These are phyloP conservation scores for Zygaena filipendulae DNA, from an alignment of 2,888 invertebrate species.

Conservation along the genomic window DNA sequence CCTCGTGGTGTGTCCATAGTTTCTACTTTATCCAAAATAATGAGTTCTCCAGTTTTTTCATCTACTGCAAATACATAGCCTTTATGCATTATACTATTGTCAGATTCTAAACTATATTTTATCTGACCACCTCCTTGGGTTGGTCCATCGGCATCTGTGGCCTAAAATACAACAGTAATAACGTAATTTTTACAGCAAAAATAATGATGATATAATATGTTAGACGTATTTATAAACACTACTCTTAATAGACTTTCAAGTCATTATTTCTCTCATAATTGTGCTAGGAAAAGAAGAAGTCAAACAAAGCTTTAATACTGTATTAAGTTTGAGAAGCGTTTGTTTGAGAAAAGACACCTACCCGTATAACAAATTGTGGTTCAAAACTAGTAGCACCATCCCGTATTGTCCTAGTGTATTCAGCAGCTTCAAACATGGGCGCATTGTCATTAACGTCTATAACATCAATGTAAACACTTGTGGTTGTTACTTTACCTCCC, in stretches of 20 bases:
- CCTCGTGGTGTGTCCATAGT: slow-evolving; percentile 81
- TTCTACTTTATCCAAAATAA: slow-evolving; percentile 70
- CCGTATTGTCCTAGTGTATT: slow-evolving; percentile 79
- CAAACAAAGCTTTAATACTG: no score
- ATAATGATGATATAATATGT: no score
- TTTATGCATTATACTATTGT: slow-evolving; percentile 73
- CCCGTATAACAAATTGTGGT: slow-evolving; percentile 80
- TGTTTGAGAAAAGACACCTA: slow-evolving; percentile 27
- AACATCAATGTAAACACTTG: slow-evolving; percentile 77
- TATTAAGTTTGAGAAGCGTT: no score
- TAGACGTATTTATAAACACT: no score
- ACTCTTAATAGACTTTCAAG: no score
- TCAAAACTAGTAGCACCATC: slow-evolving; percentile 82
- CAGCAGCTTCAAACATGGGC: slow-evolving; percentile 75
- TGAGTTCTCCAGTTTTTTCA: slow-evolving; percentile 76
- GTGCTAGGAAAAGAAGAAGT: no score
- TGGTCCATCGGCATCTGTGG: slow-evolving; percentile 80
- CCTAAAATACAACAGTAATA: slow-evolving; percentile 60
- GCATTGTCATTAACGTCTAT: slow-evolving; percentile 82
- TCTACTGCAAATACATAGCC: slow-evolving; percentile 75
- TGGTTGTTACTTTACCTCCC: slow-evolving; percentile 77
- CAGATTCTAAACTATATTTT: slow-evolving; percentile 73
- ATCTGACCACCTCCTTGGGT: slow-evolving; percentile 76
- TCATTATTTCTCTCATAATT: no score
- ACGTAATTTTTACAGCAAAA: slow-evolving; percentile 2